Conservation (phyloP, 2,888 invertebrate genomes). For the Clistopyga incitator region DNA sequence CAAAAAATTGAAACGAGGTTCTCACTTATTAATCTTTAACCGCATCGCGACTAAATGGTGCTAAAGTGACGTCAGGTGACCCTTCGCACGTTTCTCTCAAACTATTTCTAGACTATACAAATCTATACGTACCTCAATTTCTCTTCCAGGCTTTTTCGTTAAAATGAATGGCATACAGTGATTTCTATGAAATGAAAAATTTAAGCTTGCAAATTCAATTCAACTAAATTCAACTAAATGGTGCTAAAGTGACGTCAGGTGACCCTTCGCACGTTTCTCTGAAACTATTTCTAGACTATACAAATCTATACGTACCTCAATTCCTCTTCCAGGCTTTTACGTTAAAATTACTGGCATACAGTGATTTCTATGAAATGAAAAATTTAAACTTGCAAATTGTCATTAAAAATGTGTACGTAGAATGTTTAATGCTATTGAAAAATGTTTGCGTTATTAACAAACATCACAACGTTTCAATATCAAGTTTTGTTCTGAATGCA, state of each 20-base stretch:
- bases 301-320: slow-evolving; percentile 36
- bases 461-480: no score
- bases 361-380: background rate
- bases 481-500: no score
- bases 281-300: slow-evolving; percentile 71
- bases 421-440: no score
- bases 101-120: slow-evolving; percentile 71
- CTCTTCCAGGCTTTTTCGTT: background rate
- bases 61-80: slow-evolving; percentile 72
- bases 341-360: background rate
- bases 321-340: background rate
- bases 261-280: slow-evolving; percentile 69
- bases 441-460: no score
- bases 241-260: slow-evolving; percentile 70
- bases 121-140: slow-evolving; percentile 30
- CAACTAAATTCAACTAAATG: slow-evolving; percentile 44
- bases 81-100: slow-evolving; percentile 66
- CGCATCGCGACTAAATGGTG: slow-evolving; percentile 33
- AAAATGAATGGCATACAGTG: background rate
- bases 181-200: background rate
- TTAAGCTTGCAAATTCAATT: no score
- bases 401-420: no score
- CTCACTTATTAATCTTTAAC: slow-evolving; percentile 22
- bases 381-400: no score
- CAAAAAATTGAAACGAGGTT: slow-evolving; percentile 51